These are phyloP conservation scores for Hydriomena furcata DNA, from an alignment of 2,888 invertebrate genomes.

Conservation along the genomic window DNA sequence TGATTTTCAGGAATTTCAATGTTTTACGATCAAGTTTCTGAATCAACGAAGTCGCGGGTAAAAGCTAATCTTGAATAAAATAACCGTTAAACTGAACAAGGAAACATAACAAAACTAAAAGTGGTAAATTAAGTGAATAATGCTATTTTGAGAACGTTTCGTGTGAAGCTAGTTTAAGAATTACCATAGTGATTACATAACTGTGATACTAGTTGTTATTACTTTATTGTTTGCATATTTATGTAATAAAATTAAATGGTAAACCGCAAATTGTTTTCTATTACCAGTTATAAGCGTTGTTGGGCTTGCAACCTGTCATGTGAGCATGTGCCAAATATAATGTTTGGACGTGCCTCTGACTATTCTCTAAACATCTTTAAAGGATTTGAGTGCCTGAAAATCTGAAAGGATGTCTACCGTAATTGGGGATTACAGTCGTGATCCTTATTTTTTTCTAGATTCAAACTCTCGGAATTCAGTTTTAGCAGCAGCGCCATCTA, in stretches of 20 bases:
- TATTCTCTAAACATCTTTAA: too few relatives aligned
- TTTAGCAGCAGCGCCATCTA: conserved; percentile 15
- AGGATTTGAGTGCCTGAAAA: too few relatives aligned
- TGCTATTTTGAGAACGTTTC: conserved; percentile 8
- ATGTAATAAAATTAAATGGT: conserved; percentile 31
- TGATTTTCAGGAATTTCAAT: too few relatives aligned
- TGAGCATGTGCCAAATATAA: too few relatives aligned
- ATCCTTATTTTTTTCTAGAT: conserved; percentile 20
- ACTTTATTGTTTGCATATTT: conserved; percentile 26
- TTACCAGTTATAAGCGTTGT: too few relatives aligned
- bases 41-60: too few relatives aligned
- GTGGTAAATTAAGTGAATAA: conserved; percentile 17
- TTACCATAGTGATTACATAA: conserved; percentile 35
- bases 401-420: too few relatives aligned
- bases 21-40: too few relatives aligned
- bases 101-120: neutral
- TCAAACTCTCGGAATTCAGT: neutral
- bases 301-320: too few relatives aligned
- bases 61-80: conserved; percentile 17
- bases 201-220: conserved; percentile 52
- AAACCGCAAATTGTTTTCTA: conserved; percentile 23
- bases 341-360: too few relatives aligned
- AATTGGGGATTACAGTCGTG: too few relatives aligned
- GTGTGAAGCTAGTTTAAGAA: conserved; percentile 10
- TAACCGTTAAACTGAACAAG: neutral